A percentile compares a stretch with the other conserved stretches of the same genome.
Evolutionary conservation across 2,888 invertebrate genomes (phyloP).

Genomic region (Nomada hirtipes): DNA sequence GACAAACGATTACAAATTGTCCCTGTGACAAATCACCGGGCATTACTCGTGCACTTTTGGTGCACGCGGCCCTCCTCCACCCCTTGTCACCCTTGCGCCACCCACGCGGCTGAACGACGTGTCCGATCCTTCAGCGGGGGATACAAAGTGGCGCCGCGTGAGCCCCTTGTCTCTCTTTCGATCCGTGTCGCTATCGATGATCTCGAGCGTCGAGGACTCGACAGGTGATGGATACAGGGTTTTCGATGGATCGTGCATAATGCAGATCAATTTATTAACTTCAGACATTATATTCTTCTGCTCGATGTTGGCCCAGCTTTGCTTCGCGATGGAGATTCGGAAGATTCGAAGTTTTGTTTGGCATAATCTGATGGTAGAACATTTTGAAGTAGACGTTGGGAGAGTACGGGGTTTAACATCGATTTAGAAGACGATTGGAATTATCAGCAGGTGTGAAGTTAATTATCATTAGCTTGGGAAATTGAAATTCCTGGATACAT

Average conservation of each 20-base stretch:
- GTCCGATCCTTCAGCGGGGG: slow-evolving; percentile 35
- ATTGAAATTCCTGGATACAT: neutral
- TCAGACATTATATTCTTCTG: no score
- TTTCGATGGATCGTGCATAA: neutral
- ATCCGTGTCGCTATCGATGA: slow-evolving; percentile 24
- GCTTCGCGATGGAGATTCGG: no score
- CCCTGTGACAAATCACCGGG: slow-evolving; percentile 68
- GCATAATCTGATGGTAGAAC: no score
- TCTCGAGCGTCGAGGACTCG: neutral
- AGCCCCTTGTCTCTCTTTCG: slow-evolving; percentile 12
- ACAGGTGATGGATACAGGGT: neutral
- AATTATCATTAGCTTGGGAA: neutral
- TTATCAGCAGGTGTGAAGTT: neutral
- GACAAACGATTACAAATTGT: slow-evolving; percentile 84
- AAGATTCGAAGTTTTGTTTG: neutral
- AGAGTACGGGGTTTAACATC: neutral
- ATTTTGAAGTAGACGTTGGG: no score
- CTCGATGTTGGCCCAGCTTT: neutral
- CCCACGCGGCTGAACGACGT: slow-evolving; percentile 43
- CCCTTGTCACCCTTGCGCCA: slow-evolving; percentile 10
- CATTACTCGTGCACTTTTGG: slow-evolving; percentile 71
- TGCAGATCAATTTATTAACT: neutral
- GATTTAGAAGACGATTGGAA: no score
- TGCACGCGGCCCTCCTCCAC: slow-evolving; percentile 44
- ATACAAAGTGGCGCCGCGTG: slow-evolving; percentile 38